Evolutionary conservation across 2,113 vertebrate genomes (phyloP).

Genomic region (Danionella cerebrum): DNA sequence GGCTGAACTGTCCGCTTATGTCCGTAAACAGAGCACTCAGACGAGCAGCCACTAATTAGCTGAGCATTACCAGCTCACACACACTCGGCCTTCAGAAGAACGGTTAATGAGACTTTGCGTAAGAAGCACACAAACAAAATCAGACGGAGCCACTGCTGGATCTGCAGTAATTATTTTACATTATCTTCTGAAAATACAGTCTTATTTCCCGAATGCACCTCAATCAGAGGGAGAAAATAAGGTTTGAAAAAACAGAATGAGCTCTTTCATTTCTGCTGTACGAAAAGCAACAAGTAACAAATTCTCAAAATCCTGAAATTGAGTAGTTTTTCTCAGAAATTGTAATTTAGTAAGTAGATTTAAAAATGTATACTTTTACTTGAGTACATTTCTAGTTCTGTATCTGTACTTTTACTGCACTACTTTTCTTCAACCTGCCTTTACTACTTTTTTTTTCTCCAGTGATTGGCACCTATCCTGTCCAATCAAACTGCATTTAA

Average conservation of each 20-base stretch:
- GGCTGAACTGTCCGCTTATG: conserved; percentile 40
- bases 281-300: neutral
- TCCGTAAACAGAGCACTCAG: conserved; percentile 46
- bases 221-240: neutral
- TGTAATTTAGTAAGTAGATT: too few relatives aligned
- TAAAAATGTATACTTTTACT: too few relatives aligned
- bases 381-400: too few relatives aligned
- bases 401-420: too few relatives aligned
- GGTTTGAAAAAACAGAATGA: neutral
- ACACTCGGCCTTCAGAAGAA: conserved; percentile 41
- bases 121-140: conserved; percentile 26
- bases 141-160: neutral
- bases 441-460: too few relatives aligned
- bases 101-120: conserved; percentile 30
- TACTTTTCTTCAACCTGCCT: too few relatives aligned
- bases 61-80: conserved; percentile 46
- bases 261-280: neutral
- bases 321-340: too few relatives aligned
- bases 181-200: neutral
- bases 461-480: too few relatives aligned
- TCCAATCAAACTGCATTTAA: too few relatives aligned
- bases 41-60: conserved; percentile 49
- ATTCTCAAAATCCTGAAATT: too few relatives aligned
- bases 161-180: neutral
- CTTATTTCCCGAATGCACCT: neutral